Conservation (phyloP, 1,140 invertebrate species). For the Drosophila repleta region DNA sequence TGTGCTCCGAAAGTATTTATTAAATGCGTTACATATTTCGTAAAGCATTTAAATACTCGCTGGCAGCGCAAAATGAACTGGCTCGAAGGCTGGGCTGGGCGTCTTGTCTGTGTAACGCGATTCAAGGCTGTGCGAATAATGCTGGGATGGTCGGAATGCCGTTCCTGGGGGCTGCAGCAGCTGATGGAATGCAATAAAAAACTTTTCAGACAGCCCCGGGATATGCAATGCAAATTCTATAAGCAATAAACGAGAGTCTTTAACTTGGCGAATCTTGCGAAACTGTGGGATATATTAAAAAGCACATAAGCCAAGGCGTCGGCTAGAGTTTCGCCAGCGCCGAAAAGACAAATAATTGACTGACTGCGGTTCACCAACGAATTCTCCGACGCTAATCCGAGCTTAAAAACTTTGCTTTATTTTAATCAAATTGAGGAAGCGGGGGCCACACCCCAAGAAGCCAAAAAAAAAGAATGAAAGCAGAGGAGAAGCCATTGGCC, state of each 20-base stretch:
- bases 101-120: slow-evolving; percentile 14
- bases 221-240: slow-evolving; percentile 72
- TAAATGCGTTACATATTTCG: neutral
- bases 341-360: slow-evolving; percentile 60
- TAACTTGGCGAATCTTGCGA: slow-evolving; percentile 38
- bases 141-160: slow-evolving; percentile 4
- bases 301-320: slow-evolving; percentile 32
- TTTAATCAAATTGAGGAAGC: slow-evolving; percentile 69
- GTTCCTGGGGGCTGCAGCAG: slow-evolving; percentile 47
- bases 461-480: slow-evolving; percentile 1
- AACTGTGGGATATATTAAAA: slow-evolving; percentile 49
- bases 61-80: slow-evolving; percentile 21
- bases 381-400: slow-evolving; percentile 70
- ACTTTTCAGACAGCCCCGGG: slow-evolving; percentile 69
- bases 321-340: neutral
- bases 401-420: slow-evolving; percentile 82
- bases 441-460: slow-evolving; percentile 1
- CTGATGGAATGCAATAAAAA: slow-evolving; percentile 78
- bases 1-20: neutral
- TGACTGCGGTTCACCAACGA: slow-evolving; percentile 46
- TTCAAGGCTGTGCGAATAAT: slow-evolving; percentile 24
- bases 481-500: slow-evolving; percentile 60
- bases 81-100: slow-evolving; percentile 15
- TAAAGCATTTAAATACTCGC: neutral
- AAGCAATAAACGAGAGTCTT: slow-evolving; percentile 48